Conservation (phyloP, 2,888 invertebrate genomes). For the Therioaphis trifolii region DNA sequence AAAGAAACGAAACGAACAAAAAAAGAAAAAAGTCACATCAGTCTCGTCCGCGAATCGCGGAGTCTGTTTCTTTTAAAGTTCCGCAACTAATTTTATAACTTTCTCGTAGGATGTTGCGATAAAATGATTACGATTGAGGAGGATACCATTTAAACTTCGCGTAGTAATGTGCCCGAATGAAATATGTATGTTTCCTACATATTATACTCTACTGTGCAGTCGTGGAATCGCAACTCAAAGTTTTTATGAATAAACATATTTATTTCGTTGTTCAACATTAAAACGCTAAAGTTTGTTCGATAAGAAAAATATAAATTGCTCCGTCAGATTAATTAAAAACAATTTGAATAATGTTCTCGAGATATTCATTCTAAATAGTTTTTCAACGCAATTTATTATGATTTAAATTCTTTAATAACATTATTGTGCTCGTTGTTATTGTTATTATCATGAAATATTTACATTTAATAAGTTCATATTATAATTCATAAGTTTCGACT, state of each 20-base stretch:
- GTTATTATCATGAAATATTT: too few relatives aligned
- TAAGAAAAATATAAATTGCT: neutral
- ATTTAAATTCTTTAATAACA: too few relatives aligned
- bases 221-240: neutral
- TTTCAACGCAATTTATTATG: too few relatives aligned
- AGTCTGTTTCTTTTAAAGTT: constrained; percentile 13
- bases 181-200: constrained; percentile 9
- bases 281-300: neutral
- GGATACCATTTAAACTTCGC: constrained; percentile 21
- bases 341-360: too few relatives aligned
- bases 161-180: neutral
- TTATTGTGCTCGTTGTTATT: too few relatives aligned
- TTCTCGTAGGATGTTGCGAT: neutral
- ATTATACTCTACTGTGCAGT: neutral
- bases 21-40: constrained; percentile 1
- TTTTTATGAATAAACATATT: neutral
- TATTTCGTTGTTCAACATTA: neutral
- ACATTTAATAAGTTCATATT: too few relatives aligned
- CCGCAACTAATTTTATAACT: constrained; percentile 25
- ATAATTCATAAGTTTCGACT: too few relatives aligned
- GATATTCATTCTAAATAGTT: too few relatives aligned
- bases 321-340: neutral
- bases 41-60: neutral
- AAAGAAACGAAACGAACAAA: too few relatives aligned
- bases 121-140: constrained; percentile 16